Conservation (phyloP, 2,797 vertebrate species). For the Cichlasoma orientale region DNA sequence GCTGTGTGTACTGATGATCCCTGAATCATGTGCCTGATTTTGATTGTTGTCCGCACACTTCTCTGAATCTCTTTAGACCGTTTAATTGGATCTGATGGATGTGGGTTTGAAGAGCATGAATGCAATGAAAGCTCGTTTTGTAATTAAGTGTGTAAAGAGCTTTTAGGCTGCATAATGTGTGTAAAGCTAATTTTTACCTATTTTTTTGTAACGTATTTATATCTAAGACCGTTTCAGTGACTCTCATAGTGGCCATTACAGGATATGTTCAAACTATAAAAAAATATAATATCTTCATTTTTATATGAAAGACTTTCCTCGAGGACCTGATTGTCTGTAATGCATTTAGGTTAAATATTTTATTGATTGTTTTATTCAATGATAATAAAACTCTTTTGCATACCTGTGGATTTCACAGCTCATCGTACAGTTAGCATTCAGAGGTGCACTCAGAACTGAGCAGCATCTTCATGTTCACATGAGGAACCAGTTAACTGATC, state of each 20-base stretch:
- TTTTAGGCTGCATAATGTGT: conserved; percentile 48
- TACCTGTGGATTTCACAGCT: conserved; percentile 35
- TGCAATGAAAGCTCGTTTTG: conserved; percentile 63
- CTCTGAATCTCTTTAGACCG: conserved; percentile 51
- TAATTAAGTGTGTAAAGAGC: conserved; percentile 57
- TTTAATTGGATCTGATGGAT: conserved; percentile 60
- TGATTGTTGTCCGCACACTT: conserved; percentile 60
- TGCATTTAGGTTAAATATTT: conserved; percentile 58
- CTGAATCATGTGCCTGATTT: conserved; percentile 77
- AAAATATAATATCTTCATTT: conserved; percentile 61
- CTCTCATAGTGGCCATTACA: conserved; percentile 40
- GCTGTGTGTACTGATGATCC: conserved; percentile 46
- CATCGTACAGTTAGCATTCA: neutral
- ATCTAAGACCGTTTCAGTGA: conserved; percentile 57
- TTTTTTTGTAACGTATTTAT: conserved; percentile 78
- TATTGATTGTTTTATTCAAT: conserved; percentile 57
- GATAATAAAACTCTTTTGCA: conserved; percentile 66
- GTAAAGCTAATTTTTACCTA: conserved; percentile 68
- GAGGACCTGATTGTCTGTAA: conserved; percentile 64
- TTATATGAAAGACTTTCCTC: conserved; percentile 68
- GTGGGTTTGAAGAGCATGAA: conserved; percentile 47
- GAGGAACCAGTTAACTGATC: conserved; percentile 55
- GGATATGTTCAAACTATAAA: conserved; percentile 55
- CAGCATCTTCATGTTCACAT: conserved; percentile 36
- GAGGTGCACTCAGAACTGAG: neutral